Conservation (phyloP, 2,888 invertebrate species). For the Vandiemenella viatica region DNA sequence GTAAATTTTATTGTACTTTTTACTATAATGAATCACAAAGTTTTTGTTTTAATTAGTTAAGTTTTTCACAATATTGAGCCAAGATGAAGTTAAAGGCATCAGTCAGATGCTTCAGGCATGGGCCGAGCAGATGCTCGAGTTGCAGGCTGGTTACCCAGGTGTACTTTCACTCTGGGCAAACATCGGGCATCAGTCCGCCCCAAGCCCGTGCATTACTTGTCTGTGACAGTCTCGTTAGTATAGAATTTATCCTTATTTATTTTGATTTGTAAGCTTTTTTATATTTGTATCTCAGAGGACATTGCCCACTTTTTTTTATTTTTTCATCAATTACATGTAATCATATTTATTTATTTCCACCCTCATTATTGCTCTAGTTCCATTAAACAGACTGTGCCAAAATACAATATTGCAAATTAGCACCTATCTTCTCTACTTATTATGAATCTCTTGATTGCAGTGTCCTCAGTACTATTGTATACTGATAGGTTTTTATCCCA, state of each 20-base stretch:
- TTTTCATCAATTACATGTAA: background rate
- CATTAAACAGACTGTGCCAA: constrained; percentile 17
- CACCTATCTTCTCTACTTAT: constrained; percentile 3
- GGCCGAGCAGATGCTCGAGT: no score
- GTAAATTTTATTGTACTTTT: no score
- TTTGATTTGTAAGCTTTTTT: no score
- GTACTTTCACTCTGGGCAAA: constrained; percentile 4
- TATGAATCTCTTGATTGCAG: constrained; percentile 11
- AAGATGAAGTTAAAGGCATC: no score
- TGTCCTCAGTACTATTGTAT: constrained; percentile 16
- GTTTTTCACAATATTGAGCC: background rate
- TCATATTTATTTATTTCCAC: constrained; percentile 7
- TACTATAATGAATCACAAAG: background rate
- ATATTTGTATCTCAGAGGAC: constrained; percentile 1
- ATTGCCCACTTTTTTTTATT: constrained; percentile 2
- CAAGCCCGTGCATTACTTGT: no score
- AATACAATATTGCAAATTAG: constrained; percentile 5
- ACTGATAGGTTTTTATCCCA: constrained; percentile 14
- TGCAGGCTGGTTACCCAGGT: constrained; percentile 9
- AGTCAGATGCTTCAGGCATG: no score
- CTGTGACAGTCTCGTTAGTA: no score
- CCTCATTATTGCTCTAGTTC: background rate
- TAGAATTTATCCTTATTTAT: no score
- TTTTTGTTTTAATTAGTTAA: background rate
- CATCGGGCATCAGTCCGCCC: constrained; percentile 5